A percentile compares a stretch with the other conserved stretches of the same genome.
These are phyloP conservation scores for Linnaemya vulpina DNA, from an alignment of 2,888 invertebrate genomes.

Conservation along the genomic window DNA sequence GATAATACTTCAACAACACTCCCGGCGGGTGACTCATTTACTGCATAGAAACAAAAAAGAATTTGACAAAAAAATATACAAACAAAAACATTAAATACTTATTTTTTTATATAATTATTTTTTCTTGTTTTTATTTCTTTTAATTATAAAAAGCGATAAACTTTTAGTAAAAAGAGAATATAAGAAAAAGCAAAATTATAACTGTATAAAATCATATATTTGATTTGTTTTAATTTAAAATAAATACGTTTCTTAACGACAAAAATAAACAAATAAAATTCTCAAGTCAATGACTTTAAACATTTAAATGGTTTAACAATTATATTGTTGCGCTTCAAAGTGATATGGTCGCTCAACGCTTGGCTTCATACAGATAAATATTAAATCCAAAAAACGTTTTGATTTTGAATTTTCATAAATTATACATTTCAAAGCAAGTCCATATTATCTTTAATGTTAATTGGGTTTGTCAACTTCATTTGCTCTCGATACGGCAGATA, in stretches of 20 bases:
- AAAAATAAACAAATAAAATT: slow-evolving; percentile 28
- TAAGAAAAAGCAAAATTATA: not conserved
- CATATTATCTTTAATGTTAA: too few relatives aligned
- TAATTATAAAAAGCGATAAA: slow-evolving; percentile 33
- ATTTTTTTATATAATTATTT: too few relatives aligned
- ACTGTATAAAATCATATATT: not conserved
- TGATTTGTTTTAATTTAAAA: slow-evolving; percentile 28
- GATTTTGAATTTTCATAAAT: too few relatives aligned
- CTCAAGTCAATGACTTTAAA: slow-evolving; percentile 57
- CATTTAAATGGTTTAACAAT: slow-evolving; percentile 25
- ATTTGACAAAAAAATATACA: not conserved
- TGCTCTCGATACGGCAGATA: too few relatives aligned
- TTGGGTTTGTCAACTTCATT: too few relatives aligned
- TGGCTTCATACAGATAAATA: not conserved
- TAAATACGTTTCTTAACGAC: slow-evolving; percentile 20
- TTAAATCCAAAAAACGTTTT: too few relatives aligned
- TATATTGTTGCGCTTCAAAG: not conserved
- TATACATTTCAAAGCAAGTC: too few relatives aligned
- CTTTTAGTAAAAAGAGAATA: not conserved
- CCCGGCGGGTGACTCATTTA: slow-evolving; percentile 35
- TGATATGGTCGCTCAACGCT: not conserved
- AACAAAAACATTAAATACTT: not conserved
- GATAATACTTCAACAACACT: slow-evolving; percentile 5
- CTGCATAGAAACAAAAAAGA: slow-evolving; percentile 5
- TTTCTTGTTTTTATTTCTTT: not conserved